These are phyloP conservation scores for Psittacula derbiana DNA, from an alignment of 2,797 vertebrate species.

Conservation along the genomic window DNA sequence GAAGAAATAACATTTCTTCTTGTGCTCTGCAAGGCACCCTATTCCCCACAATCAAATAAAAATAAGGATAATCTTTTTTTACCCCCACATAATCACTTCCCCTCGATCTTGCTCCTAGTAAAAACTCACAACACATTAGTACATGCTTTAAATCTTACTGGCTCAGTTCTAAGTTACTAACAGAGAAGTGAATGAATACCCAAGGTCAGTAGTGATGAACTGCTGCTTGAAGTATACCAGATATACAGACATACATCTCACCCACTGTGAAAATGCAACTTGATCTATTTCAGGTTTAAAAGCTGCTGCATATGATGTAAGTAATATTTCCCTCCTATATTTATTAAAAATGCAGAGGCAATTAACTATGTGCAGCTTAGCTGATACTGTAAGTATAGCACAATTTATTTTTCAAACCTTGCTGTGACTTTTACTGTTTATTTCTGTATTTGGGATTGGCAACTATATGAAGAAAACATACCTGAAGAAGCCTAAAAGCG, in stretches of 20 bases:
- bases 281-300: neutral
- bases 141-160: neutral
- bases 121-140: neutral
- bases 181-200: neutral
- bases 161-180: neutral
- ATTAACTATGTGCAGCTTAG: neutral
- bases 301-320: neutral
- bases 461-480: neutral
- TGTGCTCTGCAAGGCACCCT: neutral
- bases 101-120: neutral
- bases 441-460: neutral
- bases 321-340: fast-evolving
- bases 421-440: neutral
- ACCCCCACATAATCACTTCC: neutral
- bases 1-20: neutral
- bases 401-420: neutral
- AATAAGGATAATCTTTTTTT: neutral
- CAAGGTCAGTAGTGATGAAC: neutral
- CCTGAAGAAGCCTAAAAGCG: neutral
- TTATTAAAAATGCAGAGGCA: neutral
- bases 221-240: neutral
- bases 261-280: neutral
- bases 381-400: neutral
- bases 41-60: neutral
- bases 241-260: neutral